Percentiles rank a stretch among this genome's conserved stretches.
Evolutionary conservation across 1,140 invertebrate genomes (phyloP).

Genomic region (Bombus huntii): DNA sequence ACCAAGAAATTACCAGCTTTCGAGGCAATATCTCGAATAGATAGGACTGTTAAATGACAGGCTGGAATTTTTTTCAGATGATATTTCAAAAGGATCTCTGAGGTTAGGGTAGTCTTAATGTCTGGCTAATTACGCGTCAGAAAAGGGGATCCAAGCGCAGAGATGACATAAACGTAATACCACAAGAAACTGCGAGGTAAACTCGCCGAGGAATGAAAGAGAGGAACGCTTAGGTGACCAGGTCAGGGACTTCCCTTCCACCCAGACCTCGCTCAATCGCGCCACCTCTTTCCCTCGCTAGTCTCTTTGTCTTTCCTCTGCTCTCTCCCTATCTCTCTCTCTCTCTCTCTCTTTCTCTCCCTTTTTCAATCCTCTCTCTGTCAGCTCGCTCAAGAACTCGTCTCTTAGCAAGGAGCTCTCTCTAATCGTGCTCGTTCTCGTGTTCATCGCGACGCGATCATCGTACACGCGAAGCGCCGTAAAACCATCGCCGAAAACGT

Average conservation of each 20-base stretch:
- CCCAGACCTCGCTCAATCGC: constrained; percentile 71
- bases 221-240: constrained; percentile 69
- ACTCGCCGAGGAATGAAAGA: constrained; percentile 8
- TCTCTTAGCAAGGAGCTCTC: background rate
- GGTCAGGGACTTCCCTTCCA: constrained; percentile 75
- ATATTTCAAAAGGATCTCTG: background rate
- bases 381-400: background rate
- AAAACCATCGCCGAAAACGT: constrained; percentile 32
- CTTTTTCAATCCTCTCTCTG: background rate
- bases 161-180: constrained; percentile 43
- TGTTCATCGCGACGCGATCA: background rate
- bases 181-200: constrained; percentile 19
- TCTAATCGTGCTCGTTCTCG: constrained; percentile 22
- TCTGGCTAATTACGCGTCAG: constrained; percentile 47
- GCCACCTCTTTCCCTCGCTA: constrained; percentile 35
- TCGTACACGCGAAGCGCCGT: background rate
- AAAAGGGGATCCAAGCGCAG: constrained; percentile 14
- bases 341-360: background rate
- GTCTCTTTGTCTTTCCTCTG: background rate
- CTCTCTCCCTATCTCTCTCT: background rate
- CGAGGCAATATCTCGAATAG: too few relatives aligned
- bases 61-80: too few relatives aligned
- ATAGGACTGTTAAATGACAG: too few relatives aligned
- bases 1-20: too few relatives aligned
- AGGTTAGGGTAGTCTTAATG: background rate